These are phyloP conservation scores for Collichthys lucidus DNA, from an alignment of 2,113 vertebrate genomes.

Conservation along the genomic window DNA sequence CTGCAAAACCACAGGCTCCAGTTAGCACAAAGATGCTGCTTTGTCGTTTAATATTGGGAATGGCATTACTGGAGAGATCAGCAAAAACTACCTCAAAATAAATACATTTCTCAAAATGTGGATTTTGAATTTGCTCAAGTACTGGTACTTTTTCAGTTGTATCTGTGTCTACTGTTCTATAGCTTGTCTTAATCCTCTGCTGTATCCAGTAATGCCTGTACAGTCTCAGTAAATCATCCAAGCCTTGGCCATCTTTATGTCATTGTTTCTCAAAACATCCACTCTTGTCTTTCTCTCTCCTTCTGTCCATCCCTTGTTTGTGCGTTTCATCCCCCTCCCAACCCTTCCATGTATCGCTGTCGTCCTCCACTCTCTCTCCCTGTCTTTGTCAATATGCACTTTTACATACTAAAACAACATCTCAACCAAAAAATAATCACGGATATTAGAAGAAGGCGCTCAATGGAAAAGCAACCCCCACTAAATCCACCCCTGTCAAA, in stretches of 20 bases:
- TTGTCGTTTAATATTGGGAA: slow-evolving; percentile 82
- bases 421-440: slow-evolving; percentile 62
- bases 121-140: neutral
- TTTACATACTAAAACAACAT: slow-evolving; percentile 72
- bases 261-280: slow-evolving; percentile 85
- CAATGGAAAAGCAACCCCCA: slow-evolving; percentile 70
- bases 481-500: slow-evolving; percentile 72
- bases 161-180: slow-evolving; percentile 3
- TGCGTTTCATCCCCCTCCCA: slow-evolving; percentile 79
- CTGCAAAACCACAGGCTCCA: slow-evolving; percentile 72
- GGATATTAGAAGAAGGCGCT: slow-evolving; percentile 77
- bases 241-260: slow-evolving; percentile 83
- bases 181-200: slow-evolving; percentile 32
- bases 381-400: slow-evolving; percentile 66
- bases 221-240: slow-evolving; percentile 82
- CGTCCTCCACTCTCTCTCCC: slow-evolving; percentile 39
- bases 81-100: slow-evolving; percentile 34
- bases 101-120: neutral
- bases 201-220: slow-evolving; percentile 86
- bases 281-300: slow-evolving; percentile 83
- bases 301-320: slow-evolving; percentile 83
- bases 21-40: slow-evolving; percentile 79
- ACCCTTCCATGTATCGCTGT: slow-evolving; percentile 67
- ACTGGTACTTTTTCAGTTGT: neutral
- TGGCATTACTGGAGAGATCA: slow-evolving; percentile 86